phyloP scores from a whole-genome alignment of 64 coral and sea anemone species.

The Astreopora myriophthalma region DNA sequence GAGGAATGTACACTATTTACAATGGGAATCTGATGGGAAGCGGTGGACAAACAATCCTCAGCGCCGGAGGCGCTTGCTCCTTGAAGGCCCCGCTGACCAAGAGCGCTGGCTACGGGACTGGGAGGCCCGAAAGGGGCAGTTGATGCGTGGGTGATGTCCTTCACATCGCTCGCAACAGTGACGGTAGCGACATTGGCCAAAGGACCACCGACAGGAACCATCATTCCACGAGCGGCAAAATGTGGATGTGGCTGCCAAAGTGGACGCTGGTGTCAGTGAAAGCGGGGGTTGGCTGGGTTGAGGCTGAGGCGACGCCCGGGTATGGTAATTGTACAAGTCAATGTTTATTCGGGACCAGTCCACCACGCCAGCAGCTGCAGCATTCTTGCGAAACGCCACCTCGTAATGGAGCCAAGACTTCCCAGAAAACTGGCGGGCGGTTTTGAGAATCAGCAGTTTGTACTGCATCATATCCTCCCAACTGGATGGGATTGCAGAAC shows the following conservation, averaged over 20 bases:
- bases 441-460: not conserved
- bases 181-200: not conserved
- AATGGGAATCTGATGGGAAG: not conserved
- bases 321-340: slow-evolving; percentile 35
- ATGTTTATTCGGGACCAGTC: slow-evolving; percentile 23
- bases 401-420: not conserved
- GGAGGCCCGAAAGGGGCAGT: not conserved
- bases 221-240: slow-evolving; percentile 3
- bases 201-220: not conserved
- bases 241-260: not conserved
- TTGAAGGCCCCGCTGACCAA: not conserved
- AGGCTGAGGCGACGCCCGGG: no score
- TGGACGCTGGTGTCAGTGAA: not conserved
- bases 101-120: not conserved
- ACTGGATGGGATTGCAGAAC: not conserved
- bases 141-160: not conserved
- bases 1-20: not conserved
- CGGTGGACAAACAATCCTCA: not conserved
- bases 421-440: not conserved
- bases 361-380: not conserved
- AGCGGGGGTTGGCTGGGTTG: no score
- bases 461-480: not conserved
- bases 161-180: not conserved
- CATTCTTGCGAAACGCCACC: not conserved
- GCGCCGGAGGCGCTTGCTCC: not conserved